Evolutionary conservation across 1,140 invertebrate species (phyloP), one percentile per base, ranked within the genome.

Genomic region (Dreissena rostriformis): DNA sequence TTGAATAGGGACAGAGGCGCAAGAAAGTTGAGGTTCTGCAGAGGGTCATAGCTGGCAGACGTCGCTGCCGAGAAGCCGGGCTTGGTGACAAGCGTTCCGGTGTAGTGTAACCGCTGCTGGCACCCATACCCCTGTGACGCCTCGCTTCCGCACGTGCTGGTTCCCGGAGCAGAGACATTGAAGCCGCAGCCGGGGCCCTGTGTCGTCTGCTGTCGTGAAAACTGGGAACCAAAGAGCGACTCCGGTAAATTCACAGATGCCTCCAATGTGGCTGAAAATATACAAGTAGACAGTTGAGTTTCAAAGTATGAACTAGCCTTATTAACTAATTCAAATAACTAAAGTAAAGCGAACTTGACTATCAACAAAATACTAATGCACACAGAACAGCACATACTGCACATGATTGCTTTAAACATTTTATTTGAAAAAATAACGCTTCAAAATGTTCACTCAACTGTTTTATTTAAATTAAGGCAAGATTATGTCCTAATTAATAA

Each of bases 81-180:
- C 24, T 89, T 86, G 12, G 92, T 93, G 17, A 93, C 91, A 63
- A 93, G 89, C 1, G 93, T 92, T 15, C 93, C 93, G 74, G 91
- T 90, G 89, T 94, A 94, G 52, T 90, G 92, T 63, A 94, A 91
- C 52, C 90, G 91, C 76, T 92, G 91, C 11, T 90, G 93, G 26
- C 88, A 87, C 49, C 57, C 66, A n/a, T 82, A 80, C 52, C 78
- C 73, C 61, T 85, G 72, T 49, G 65, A 28, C 61, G 67, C 26
- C 6, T 65, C 61, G 61, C 76, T 8, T 55, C 72, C 29, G 72
- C 73, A 75, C 7, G 52, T 39, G 52, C 19, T 78, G 39, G 22
- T 68, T 22, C n/a, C 78, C 22, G 26, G 75, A 29, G 52, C 80
- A 72, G 55, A 82, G 51, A 24, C 84, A 73, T 49, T 78, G 65